These are phyloP conservation scores for Bufotes viridis DNA, from an alignment of 2,797 vertebrate species.

Conservation along the genomic window DNA sequence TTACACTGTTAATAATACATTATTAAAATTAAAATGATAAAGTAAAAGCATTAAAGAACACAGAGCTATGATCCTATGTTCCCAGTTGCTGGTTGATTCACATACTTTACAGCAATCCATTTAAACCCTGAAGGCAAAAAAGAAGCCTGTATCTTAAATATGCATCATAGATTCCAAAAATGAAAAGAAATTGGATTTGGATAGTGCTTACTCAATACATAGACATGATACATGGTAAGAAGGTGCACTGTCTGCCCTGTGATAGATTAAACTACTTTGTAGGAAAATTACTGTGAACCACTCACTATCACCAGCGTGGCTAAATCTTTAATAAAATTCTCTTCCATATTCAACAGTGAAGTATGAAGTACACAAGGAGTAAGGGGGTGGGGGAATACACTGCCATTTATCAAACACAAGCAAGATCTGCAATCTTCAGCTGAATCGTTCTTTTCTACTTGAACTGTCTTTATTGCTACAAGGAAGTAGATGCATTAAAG, in stretches of 20 bases:
- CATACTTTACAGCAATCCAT: slow-evolving; percentile 71
- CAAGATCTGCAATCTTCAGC: slow-evolving; percentile 80
- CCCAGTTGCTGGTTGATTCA: slow-evolving; percentile 49
- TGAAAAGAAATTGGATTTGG: slow-evolving; percentile 87
- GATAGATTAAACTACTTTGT: slow-evolving; percentile 99
- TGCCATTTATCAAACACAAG: slow-evolving; percentile 83
- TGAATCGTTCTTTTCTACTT: slow-evolving; percentile 74
- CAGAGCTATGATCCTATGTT: slow-evolving; percentile 65
- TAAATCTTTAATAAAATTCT: slow-evolving; percentile 99
- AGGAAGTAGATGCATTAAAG: slow-evolving; percentile 75
- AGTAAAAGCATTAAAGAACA: slow-evolving; percentile 58
- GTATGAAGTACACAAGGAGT: slow-evolving; percentile 80
- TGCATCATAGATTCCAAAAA: slow-evolving; percentile 84
- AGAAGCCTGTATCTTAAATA: slow-evolving; percentile 82
- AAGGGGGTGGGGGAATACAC: slow-evolving; percentile 77
- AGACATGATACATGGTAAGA: slow-evolving; percentile 98
- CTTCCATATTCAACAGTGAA: slow-evolving; percentile 93
- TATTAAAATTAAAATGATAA: slow-evolving; percentile 1
- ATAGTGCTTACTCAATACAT: slow-evolving; percentile 88
- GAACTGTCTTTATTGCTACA: slow-evolving; percentile 79
- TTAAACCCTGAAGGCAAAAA: slow-evolving; percentile 74
- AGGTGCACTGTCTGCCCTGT: slow-evolving; percentile 97
- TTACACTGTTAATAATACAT: neutral
- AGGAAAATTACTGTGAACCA: slow-evolving; percentile 98
- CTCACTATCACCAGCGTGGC: slow-evolving; percentile 91